Base-by-base conservation (phyloP, 2,113 vertebrate genomes). In the Athene cunicularia region DNA sequence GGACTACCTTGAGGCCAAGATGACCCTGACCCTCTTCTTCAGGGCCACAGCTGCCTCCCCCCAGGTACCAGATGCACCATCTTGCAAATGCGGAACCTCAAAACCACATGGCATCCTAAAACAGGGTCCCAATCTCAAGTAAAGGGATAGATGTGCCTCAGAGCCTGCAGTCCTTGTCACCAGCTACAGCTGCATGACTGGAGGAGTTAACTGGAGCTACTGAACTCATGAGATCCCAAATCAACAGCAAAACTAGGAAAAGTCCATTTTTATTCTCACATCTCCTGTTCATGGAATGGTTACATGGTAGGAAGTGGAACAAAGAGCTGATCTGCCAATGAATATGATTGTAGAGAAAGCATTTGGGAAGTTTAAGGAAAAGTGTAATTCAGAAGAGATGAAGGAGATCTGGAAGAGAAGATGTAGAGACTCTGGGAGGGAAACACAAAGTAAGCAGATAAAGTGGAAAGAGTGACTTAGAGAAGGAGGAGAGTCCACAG, bases 41-140 rank as follows among this genome's bases (percentile, higher is more conserved):
- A 43, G 23, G 67, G 60, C 32, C 7, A 0, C 16, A 1, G 1
- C 24, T 12, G 1, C 33, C 24, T 85, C 35, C 6, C 20, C 12
- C 33, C n/a, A 64, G 22, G 47, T 12, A 22, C 28, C 20, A 68
- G 76, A 45, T 37, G 15, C 27, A 70, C 32, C 16, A 8, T 8
- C 16, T 32, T 87, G n/a, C 41, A 59, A 49, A 93, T 8, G 14
- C 52, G 37, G 32, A 76, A 80, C 21, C 35, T 76, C 32, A 55
- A 67, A 95, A 66, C 33, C 20, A 26, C 19, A 39, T 4, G 47
- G 12, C 37, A 77, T 39, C 74, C 77, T 60, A 50, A 37, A 80
- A 45, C 1, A 0, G n/a, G 17, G n/a, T 66, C 74, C 45, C n/a
- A 45, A 4, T 66, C 66, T 41, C 64, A 55, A 62, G 73, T 13